phyloP scores from a whole-genome alignment of 2,113 vertebrate genomes.

The Tursiops truncatus region DNA sequence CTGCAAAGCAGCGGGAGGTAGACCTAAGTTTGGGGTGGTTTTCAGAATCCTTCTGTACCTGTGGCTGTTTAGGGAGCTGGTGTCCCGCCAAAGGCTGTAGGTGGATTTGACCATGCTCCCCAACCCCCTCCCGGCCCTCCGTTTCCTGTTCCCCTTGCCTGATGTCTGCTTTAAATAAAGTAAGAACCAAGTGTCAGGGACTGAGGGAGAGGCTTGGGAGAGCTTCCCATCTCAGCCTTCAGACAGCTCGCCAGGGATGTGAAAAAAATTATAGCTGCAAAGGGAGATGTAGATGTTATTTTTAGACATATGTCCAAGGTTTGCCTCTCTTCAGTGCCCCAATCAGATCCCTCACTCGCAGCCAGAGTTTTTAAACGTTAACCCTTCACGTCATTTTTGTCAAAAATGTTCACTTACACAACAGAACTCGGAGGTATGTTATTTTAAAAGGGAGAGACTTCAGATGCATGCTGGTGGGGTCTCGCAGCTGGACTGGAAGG shows the following conservation, averaged over 20 bases:
- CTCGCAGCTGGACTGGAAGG: background rate
- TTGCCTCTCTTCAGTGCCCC: conserved; percentile 17
- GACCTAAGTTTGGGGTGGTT: background rate
- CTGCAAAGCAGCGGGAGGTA: background rate
- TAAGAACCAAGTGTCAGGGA: conserved; percentile 20
- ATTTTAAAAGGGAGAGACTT: background rate
- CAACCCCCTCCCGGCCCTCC: background rate
- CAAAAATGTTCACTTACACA: conserved; percentile 60
- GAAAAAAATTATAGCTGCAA: conserved; percentile 42
- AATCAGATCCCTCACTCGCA: conserved; percentile 20
- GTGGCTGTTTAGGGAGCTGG: background rate
- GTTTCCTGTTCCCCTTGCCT: background rate
- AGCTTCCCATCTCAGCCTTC: background rate
- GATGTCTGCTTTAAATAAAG: conserved; percentile 49
- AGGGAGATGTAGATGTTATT: conserved; percentile 36
- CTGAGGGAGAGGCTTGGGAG: background rate
- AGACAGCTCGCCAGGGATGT: conserved; percentile 43
- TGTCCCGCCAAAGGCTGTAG: background rate
- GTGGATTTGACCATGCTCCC: background rate
- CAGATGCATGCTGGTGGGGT: background rate
- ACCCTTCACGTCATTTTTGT: conserved; percentile 60
- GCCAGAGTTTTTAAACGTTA: background rate
- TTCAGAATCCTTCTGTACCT: background rate
- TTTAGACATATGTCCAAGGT: conserved; percentile 34
- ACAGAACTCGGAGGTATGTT: background rate